Conservation (phyloP, 2,797 vertebrate genomes). For the Glyptemys insculpta region DNA sequence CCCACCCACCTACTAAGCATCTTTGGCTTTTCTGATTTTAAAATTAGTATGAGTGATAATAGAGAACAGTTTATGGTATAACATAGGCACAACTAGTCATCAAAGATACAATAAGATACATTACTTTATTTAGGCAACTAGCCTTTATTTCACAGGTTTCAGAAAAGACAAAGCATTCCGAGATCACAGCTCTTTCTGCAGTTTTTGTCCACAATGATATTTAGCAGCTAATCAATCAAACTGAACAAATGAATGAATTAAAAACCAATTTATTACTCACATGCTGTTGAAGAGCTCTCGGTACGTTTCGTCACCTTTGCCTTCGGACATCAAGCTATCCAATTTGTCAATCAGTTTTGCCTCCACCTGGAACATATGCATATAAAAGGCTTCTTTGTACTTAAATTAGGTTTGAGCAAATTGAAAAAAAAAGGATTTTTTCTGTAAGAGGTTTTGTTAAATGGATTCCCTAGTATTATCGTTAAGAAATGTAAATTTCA, state of each 20-base stretch:
- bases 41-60: constrained; percentile 57
- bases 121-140: constrained; percentile 32
- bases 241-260: neutral
- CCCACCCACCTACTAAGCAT: constrained; percentile 28
- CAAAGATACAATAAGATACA: constrained; percentile 28
- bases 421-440: neutral
- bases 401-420: constrained; percentile 43
- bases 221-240: constrained; percentile 16
- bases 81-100: constrained; percentile 56
- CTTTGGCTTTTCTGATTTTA: constrained; percentile 54
- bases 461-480: constrained; percentile 41
- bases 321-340: constrained; percentile 99
- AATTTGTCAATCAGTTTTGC: constrained; percentile 98
- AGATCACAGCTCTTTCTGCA: constrained; percentile 36
- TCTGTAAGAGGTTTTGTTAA: constrained; percentile 41
- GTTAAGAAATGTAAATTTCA: constrained; percentile 48
- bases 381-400: constrained; percentile 55
- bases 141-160: constrained; percentile 9
- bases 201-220: neutral
- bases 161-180: constrained; percentile 12
- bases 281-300: constrained; percentile 95
- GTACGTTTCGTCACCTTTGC: constrained; percentile 98
- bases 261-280: constrained; percentile 83
- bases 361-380: constrained; percentile 90
- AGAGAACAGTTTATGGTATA: constrained; percentile 25